Evolutionary conservation across 2,113 vertebrate genomes (phyloP).

Genomic region (Phaethon lepturus): DNA sequence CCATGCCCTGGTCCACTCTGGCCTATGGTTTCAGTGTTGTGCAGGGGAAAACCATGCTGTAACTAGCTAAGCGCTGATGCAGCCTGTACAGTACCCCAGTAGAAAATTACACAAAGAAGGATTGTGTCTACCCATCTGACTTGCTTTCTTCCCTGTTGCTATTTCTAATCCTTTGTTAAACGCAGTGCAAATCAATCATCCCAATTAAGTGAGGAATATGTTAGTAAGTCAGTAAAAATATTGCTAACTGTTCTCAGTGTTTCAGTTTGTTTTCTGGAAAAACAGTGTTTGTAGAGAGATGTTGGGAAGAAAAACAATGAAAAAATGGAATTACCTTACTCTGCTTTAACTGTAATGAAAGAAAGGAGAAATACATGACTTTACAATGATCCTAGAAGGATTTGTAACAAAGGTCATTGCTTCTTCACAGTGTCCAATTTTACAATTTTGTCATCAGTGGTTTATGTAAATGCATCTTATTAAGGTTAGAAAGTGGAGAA

Average conservation of each 20-base stretch:
- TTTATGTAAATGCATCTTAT: background rate
- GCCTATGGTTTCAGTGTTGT: background rate
- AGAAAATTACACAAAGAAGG: background rate
- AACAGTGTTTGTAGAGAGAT: background rate
- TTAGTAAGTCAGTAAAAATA: background rate
- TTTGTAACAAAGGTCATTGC: background rate
- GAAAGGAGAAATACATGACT: background rate
- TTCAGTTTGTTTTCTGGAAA: background rate
- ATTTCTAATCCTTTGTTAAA: background rate
- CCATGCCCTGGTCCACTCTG: background rate
- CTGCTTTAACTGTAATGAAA: background rate
- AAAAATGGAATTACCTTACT: background rate
- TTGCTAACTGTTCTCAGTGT: background rate
- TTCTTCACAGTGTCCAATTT: background rate
- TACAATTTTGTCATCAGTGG: background rate
- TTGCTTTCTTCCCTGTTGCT: background rate
- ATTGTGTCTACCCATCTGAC: background rate
- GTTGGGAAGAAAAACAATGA: background rate
- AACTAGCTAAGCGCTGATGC: background rate
- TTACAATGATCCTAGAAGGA: background rate
- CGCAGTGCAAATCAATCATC: background rate
- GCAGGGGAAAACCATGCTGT: background rate
- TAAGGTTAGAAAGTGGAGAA: slow-evolving; percentile 34
- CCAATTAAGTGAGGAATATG: background rate
- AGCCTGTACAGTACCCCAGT: background rate